These are phyloP conservation scores for Saxidomus purpurata DNA, from an alignment of 1,140 invertebrate genomes.

Conservation along the genomic window DNA sequence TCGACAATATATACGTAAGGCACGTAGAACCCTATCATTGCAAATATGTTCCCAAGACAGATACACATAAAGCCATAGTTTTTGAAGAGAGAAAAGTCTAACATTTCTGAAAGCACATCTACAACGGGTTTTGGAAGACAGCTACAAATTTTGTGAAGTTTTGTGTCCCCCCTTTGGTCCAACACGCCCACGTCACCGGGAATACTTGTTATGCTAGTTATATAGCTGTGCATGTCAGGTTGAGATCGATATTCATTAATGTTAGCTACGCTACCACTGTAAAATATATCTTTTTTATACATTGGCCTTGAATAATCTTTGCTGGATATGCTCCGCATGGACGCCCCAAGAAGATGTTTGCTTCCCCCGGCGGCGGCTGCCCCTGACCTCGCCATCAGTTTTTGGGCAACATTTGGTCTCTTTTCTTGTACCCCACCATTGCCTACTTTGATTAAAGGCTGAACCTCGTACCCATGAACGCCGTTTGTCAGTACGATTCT, in stretches of 20 bases:
- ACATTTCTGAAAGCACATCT: constrained; percentile 91
- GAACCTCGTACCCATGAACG: constrained; percentile 69
- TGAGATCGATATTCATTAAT: constrained; percentile 95
- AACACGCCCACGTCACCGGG: constrained; percentile 76
- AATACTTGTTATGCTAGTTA: constrained; percentile 85
- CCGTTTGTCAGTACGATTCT: constrained; percentile 46
- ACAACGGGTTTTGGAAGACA: constrained; percentile 92
- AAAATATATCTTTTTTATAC: constrained; percentile 99
- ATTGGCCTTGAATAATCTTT: constrained; percentile 93
- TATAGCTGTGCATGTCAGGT: constrained; percentile 91
- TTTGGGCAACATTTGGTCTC: constrained; percentile 35
- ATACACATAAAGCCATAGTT: constrained; percentile 88
- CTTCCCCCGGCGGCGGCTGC: constrained; percentile 26
- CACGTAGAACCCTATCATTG: constrained; percentile 97
- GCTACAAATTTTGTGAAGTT: constrained; percentile 88
- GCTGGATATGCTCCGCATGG: constrained; percentile 73
- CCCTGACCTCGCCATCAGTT: constrained; percentile 50
- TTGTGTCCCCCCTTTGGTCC: constrained; percentile 88
- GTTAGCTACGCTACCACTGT: constrained; percentile 97
- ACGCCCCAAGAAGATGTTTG: constrained; percentile 1
- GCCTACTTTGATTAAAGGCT: constrained; percentile 89
- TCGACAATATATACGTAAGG: constrained; percentile 98
- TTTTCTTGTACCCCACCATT: constrained; percentile 52
- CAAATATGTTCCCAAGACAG: constrained; percentile 97
- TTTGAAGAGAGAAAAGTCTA: constrained; percentile 95